Evolutionary conservation across 2,888 invertebrate species (phyloP).

Genomic region (Orthonevra nobilis): DNA sequence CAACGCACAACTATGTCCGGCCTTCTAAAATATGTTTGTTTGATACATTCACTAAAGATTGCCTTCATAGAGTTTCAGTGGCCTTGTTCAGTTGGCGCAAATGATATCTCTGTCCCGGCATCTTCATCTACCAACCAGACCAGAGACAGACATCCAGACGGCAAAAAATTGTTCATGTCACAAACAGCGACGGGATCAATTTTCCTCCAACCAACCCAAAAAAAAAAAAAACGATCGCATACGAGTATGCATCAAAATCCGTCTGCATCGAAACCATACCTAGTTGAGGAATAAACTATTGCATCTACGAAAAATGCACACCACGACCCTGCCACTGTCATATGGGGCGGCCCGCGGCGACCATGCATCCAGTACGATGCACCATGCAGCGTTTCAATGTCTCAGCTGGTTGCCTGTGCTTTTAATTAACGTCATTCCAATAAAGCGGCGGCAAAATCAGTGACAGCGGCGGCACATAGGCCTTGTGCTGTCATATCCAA

Average conservation of each 20-base stretch:
- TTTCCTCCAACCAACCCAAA: slow-evolving; percentile 28
- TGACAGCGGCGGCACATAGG: slow-evolving; percentile 4
- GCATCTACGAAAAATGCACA: slow-evolving; percentile 16
- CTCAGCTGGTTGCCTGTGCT: slow-evolving; percentile 32
- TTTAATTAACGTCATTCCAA: slow-evolving; percentile 67
- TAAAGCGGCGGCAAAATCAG: slow-evolving; percentile 24
- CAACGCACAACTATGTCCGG: too few species aligned
- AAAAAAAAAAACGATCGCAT: not conserved
- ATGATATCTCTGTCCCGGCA: slow-evolving; percentile 27
- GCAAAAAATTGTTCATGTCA: slow-evolving; percentile 33
- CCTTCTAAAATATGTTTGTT: too few species aligned
- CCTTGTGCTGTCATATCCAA: slow-evolving; percentile 68
- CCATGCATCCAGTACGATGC: not conserved
- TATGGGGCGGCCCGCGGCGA: not conserved
- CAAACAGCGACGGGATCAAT: slow-evolving; percentile 45
- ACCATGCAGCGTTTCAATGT: slow-evolving; percentile 19
- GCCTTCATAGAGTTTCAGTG: slow-evolving; percentile 18
- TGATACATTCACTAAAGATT: too few species aligned
- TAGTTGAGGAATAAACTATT: slow-evolving; percentile 23
- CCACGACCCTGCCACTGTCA: slow-evolving; percentile 9
- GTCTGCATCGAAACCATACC: slow-evolving; percentile 1
- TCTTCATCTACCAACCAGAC: slow-evolving; percentile 40
- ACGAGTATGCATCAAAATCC: slow-evolving; percentile 1
- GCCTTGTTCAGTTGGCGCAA: slow-evolving; percentile 43
- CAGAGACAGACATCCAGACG: slow-evolving; percentile 4